Conservation (phyloP, 2,888 invertebrate species). For the Fragum fragum region DNA sequence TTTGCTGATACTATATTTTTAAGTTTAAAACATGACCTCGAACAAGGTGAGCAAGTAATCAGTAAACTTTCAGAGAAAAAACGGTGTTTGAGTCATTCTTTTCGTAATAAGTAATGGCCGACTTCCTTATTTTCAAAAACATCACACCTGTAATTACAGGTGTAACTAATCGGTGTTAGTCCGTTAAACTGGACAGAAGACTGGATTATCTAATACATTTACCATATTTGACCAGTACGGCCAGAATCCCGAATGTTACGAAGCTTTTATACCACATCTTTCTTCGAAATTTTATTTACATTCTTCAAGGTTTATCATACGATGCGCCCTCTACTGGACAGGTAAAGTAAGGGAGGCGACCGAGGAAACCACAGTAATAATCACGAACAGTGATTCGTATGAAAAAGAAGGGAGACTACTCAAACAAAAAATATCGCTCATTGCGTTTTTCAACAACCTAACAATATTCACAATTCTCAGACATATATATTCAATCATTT, state of each 20-base stretch:
- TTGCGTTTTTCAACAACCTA: too few species aligned
- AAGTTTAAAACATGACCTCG: too few species aligned
- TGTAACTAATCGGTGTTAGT: neutral
- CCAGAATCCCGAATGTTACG: slow-evolving; percentile 28
- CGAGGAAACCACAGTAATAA: neutral
- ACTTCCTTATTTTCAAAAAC: slow-evolving; percentile 41
- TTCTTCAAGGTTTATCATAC: slow-evolving; percentile 7
- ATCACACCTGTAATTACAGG: slow-evolving; percentile 35
- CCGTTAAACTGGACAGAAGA: too few species aligned
- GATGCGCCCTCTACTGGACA: slow-evolving; percentile 24
- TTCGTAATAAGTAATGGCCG: slow-evolving; percentile 31
- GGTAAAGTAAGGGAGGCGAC: slow-evolving; percentile 16
- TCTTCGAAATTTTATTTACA: slow-evolving; percentile 22
- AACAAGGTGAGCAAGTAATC: too few species aligned
- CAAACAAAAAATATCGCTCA: too few species aligned
- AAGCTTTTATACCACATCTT: slow-evolving; percentile 54
- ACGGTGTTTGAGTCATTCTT: slow-evolving; percentile 33
- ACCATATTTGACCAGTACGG: slow-evolving; percentile 55
- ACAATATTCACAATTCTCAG: too few species aligned
- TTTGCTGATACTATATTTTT: too few species aligned
- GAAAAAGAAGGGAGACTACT: neutral
- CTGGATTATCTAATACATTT: too few species aligned
- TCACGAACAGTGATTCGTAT: neutral
- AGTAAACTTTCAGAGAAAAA: too few species aligned
- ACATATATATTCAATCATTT: too few species aligned